Evolutionary conservation across 64 coral and sea anemone genomes (phyloP).

Genomic region (Hydrozoanthus tunicans): DNA sequence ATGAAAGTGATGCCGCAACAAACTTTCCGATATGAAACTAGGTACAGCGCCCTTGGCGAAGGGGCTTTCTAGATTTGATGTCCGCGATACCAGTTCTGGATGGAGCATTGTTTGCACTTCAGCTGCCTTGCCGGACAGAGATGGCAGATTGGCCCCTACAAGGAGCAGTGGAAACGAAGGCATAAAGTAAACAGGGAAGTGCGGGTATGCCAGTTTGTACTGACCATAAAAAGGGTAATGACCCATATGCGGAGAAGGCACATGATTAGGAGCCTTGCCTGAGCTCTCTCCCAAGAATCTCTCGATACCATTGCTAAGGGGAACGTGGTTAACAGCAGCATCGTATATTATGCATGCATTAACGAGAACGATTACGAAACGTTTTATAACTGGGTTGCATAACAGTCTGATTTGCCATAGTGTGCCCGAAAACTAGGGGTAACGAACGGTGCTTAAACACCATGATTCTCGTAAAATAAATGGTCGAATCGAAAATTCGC

Average conservation of each 20-base stretch:
- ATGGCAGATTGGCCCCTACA: not conserved
- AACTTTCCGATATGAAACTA: conserved; percentile 20
- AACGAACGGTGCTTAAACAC: no score
- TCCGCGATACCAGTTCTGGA: not conserved
- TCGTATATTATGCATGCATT: no score
- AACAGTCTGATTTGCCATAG: no score
- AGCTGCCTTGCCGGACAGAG: not conserved
- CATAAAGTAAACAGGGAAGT: conserved; percentile 70
- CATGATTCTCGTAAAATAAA: no score
- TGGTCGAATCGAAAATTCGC: no score
- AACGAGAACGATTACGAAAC: no score
- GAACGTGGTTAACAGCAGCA: not conserved
- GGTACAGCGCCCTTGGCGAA: conserved; percentile 37
- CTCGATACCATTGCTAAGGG: conserved; percentile 21
- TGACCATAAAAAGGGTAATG: conserved; percentile 56
- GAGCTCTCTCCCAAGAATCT: conserved; percentile 38
- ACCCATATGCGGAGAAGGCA: conserved; percentile 42
- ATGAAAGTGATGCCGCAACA: conserved; percentile 29
- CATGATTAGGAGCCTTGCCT: conserved; percentile 38
- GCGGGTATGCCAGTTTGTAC: conserved; percentile 79
- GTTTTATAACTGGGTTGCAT: no score
- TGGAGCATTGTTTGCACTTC: no score
- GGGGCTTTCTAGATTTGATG: conserved; percentile 33
- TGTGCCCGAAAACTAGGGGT: no score
- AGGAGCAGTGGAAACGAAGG: conserved; percentile 65